These are phyloP conservation scores for Solenodon paradoxus DNA, from an alignment of 2,113 vertebrate genomes.

Conservation along the genomic window DNA sequence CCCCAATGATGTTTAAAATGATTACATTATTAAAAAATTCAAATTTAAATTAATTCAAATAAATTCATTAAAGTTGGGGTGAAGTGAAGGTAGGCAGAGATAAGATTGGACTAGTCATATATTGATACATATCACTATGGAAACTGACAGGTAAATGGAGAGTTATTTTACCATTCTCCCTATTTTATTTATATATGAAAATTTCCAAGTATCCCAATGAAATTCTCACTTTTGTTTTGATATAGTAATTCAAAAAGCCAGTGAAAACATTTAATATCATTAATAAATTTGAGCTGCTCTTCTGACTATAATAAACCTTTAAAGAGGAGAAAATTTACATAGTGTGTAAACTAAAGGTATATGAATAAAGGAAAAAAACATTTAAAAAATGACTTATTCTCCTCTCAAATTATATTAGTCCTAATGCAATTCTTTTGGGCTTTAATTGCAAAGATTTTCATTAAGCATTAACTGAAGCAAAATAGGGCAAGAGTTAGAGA, in stretches of 20 bases:
- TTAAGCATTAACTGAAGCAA: not conserved
- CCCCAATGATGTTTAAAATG: not conserved
- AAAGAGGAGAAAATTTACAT: too few relatives aligned
- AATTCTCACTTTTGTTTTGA: not conserved
- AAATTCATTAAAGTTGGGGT: too few relatives aligned
- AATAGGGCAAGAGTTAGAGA: not conserved
- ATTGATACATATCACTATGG: not conserved
- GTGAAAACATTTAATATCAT: slow-evolving; percentile 6
- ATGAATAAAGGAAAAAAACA: too few relatives aligned
- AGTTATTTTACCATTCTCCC: not conserved
- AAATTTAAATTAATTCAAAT: too few relatives aligned
- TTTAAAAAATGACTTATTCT: slow-evolving; percentile 18
- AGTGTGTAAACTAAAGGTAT: too few relatives aligned
- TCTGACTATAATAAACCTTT: not conserved
- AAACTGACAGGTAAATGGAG: not conserved
- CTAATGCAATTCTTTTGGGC: not conserved
- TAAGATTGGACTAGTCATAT: not conserved
- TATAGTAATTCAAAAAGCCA: not conserved
- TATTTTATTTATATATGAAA: not conserved
- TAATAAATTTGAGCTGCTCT: not conserved
- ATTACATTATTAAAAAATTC: too few relatives aligned
- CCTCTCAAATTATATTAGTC: not conserved
- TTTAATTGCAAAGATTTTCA: slow-evolving; percentile 25
- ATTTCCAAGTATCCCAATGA: not conserved
- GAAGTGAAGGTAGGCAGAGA: not conserved